A percentile compares a stretch with the other conserved stretches of the same genome.
phyloP scores from a whole-genome alignment of 2,888 invertebrate species.

The Leptura quadrifasciata region DNA sequence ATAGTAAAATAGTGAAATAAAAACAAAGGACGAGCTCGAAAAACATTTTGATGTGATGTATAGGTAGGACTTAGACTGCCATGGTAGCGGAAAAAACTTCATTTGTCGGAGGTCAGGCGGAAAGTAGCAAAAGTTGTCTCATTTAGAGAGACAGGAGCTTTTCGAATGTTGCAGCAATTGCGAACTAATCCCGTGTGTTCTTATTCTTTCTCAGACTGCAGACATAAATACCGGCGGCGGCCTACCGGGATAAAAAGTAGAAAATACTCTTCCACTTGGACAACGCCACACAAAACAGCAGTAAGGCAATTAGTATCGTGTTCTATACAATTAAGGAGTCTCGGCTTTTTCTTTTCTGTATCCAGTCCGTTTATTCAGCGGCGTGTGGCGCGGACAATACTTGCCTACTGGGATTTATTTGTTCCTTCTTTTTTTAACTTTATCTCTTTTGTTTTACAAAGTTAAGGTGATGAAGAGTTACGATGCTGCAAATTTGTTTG shows the following conservation, averaged over 20 bases:
- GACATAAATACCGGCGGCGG: conserved; percentile 71
- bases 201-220: conserved; percentile 70
- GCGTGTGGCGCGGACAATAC: conserved; percentile 40
- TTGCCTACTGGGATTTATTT: conserved; percentile 36
- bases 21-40: conserved; percentile 8
- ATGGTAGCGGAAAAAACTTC: conserved; percentile 69
- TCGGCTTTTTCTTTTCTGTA: conserved; percentile 64
- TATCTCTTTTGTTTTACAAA: conserved; percentile 36
- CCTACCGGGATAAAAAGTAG: conserved; percentile 65
- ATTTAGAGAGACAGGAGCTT: conserved; percentile 72
- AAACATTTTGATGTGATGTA: conserved; percentile 58
- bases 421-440: conserved; percentile 27
- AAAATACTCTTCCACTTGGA: conserved; percentile 69
- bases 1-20: conserved; percentile 6
- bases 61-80: conserved; percentile 62
- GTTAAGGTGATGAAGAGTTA: conserved; percentile 42
- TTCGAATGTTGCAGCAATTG: conserved; percentile 68
- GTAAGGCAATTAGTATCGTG: conserved; percentile 73
- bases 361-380: conserved; percentile 33
- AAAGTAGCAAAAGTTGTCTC: conserved; percentile 72
- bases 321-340: conserved; percentile 73
- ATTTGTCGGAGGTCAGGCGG: conserved; percentile 72
- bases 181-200: conserved; percentile 71
- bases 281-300: conserved; percentile 71
- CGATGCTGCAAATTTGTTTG: conserved; percentile 37